These are phyloP conservation scores for Galendromus occidentalis DNA, from an alignment of 1,140 invertebrate species.

Conservation along the genomic window DNA sequence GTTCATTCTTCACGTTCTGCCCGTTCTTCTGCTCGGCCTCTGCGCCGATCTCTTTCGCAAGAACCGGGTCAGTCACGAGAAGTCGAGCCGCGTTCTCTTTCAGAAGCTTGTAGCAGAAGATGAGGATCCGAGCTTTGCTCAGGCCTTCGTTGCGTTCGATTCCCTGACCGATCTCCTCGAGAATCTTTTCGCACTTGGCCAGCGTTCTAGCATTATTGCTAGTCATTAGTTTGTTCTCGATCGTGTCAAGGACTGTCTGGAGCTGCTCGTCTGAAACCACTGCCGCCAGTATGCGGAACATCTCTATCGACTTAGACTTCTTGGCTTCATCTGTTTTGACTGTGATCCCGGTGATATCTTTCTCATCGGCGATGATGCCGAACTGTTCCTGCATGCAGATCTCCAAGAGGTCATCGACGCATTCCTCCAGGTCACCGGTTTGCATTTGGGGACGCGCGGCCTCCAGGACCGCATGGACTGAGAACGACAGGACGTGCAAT, in stretches of 20 bases:
- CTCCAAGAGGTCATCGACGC: conserved; percentile 54
- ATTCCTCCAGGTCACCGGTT: conserved; percentile 50
- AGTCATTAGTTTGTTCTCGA: conserved; percentile 39
- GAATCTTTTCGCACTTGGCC: conserved; percentile 3
- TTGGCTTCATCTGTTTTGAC: conserved; percentile 42
- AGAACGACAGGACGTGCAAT: conserved; percentile 73
- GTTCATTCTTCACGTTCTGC: neutral
- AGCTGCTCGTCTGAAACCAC: conserved; percentile 54
- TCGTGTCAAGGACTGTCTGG: conserved; percentile 51
- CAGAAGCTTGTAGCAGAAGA: neutral
- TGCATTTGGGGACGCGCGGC: conserved; percentile 43
- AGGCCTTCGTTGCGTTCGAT: neutral
- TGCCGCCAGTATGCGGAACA: conserved; percentile 55
- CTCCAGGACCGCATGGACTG: conserved; percentile 58
- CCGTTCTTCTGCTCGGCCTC: neutral
- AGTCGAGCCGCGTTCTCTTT: neutral
- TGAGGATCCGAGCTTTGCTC: neutral
- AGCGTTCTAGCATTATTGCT: neutral
- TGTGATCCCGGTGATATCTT: conserved; percentile 61
- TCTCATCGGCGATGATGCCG: conserved; percentile 66
- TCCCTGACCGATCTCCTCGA: neutral
- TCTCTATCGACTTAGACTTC: conserved; percentile 57
- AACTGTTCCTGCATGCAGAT: conserved; percentile 69
- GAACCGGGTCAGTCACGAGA: neutral
- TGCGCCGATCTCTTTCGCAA: neutral